phyloP scores from a whole-genome alignment of 2,797 vertebrate genomes.

The Pyrocephalus nanus region DNA sequence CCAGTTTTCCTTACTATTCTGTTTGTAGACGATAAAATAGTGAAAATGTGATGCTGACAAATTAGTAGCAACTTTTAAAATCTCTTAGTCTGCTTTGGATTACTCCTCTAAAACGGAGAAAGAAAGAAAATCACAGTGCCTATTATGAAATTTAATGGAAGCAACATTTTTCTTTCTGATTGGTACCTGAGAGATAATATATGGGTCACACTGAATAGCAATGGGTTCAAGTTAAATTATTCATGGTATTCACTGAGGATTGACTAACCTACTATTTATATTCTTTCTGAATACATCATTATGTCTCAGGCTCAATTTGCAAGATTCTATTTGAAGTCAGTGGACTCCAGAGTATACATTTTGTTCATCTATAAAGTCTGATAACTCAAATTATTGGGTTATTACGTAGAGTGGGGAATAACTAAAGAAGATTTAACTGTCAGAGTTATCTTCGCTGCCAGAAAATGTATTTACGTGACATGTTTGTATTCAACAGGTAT shows the following conservation, averaged over 20 bases:
- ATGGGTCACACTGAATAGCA: conserved; percentile 54
- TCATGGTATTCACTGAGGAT: conserved; percentile 55
- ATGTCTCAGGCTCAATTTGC: conserved; percentile 42
- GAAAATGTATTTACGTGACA: not conserved
- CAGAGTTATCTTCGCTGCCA: not conserved
- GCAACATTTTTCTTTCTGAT: conserved; percentile 20
- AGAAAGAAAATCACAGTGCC: not conserved
- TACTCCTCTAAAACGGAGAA: not conserved
- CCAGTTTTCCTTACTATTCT: not conserved
- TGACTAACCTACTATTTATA: conserved; percentile 67
- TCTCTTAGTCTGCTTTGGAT: not conserved
- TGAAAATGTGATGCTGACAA: not conserved
- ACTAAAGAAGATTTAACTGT: not conserved
- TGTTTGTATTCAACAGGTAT: not conserved
- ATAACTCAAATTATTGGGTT: conserved; percentile 31
- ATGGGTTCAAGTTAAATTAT: conserved; percentile 28
- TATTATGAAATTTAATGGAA: conserved; percentile 17
- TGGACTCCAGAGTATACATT: conserved; percentile 56
- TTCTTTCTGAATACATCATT: conserved; percentile 58
- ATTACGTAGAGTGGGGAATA: not conserved
- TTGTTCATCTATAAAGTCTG: conserved; percentile 1
- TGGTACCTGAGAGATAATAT: conserved; percentile 52
- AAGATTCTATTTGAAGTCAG: conserved; percentile 49
- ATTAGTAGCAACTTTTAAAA: not conserved
- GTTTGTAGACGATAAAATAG: not conserved